Evolutionary conservation across 2,113 vertebrate genomes (phyloP).

Genomic region (Loxodonta africana): DNA sequence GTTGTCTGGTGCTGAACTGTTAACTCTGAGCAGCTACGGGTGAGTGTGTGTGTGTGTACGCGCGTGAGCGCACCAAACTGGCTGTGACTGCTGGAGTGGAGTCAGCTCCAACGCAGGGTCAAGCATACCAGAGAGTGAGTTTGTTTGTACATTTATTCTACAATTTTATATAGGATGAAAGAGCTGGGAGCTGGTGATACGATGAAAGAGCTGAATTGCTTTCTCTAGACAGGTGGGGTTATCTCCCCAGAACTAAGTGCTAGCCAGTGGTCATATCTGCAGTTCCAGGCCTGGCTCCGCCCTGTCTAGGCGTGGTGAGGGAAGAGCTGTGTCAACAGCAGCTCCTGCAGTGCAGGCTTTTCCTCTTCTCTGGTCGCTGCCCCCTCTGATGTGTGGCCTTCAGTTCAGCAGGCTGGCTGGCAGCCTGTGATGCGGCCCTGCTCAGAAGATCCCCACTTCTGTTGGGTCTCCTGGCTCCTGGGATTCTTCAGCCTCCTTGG

Average conservation of each 20-base stretch:
- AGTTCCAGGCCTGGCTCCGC: background rate
- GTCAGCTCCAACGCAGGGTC: background rate
- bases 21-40: background rate
- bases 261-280: background rate
- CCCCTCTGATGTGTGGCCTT: background rate
- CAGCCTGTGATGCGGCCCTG: background rate
- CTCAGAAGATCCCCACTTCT: background rate
- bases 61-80: too few species aligned
- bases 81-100: background rate
- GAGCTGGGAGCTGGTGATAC: background rate
- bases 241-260: background rate
- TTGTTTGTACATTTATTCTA: background rate
- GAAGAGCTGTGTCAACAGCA: background rate
- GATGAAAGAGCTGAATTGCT: background rate
- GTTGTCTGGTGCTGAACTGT: too few species aligned
- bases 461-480: background rate
- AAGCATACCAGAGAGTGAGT: background rate
- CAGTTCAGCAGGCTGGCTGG: background rate
- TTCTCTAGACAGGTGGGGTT: background rate
- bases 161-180: background rate
- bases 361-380: background rate
- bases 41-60: background rate
- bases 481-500: background rate
- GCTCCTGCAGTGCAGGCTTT: background rate
- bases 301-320: too few species aligned